A percentile compares a stretch with the other conserved stretches of the same genome.
These are phyloP conservation scores for Neolamprologus kungweensis DNA, from an alignment of 2,113 vertebrate genomes.

Conservation along the genomic window DNA sequence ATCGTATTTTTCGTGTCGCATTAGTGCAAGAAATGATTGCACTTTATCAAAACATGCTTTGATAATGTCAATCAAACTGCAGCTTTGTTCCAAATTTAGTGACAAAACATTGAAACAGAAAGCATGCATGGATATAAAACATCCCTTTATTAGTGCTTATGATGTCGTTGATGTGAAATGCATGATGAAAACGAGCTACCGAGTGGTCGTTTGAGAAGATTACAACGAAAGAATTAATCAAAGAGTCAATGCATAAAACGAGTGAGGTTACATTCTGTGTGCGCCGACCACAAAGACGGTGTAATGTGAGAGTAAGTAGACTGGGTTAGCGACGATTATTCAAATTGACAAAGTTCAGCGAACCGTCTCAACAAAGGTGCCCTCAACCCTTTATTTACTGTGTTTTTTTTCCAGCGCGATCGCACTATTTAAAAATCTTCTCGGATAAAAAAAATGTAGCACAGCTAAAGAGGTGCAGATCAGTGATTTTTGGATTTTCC, in stretches of 20 bases:
- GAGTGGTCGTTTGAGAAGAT: background rate
- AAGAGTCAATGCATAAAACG: background rate
- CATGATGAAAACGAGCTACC: background rate
- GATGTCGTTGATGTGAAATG: background rate
- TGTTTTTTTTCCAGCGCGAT: background rate
- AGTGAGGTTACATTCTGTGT: background rate
- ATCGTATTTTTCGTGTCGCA: background rate
- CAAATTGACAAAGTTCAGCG: background rate
- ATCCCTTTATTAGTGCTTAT: background rate
- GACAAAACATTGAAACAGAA: background rate
- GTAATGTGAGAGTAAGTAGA: background rate
- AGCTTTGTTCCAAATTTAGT: background rate
- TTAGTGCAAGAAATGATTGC: background rate
- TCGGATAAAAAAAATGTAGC: background rate
- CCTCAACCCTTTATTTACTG: background rate
- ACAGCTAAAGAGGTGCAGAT: background rate
- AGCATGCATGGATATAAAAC: background rate
- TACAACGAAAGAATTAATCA: background rate
- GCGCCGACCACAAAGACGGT: background rate
- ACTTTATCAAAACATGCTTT: background rate
- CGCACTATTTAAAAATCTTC: background rate
- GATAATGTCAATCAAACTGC: background rate
- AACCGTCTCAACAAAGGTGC: background rate
- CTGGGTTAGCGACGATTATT: background rate
- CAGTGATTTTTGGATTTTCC: slow-evolving; percentile 11